Evolutionary conservation across 1,140 invertebrate species (phyloP).

Genomic region (Drosophila pseudoobscura): DNA sequence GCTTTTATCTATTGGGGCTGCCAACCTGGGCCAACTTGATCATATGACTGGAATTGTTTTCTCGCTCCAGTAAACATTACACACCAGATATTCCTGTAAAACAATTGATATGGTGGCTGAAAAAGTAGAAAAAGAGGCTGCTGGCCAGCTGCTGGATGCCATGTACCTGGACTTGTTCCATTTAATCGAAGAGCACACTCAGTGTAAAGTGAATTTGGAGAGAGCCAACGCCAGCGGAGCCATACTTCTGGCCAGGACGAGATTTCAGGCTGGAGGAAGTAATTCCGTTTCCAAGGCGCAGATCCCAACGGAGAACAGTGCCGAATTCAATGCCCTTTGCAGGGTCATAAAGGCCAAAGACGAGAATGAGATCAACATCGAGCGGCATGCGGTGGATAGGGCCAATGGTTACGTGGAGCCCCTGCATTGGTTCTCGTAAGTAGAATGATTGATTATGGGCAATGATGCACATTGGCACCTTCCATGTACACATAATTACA

Average conservation of each 20-base stretch:
- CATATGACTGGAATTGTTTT: not conserved
- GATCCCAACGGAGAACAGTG: constrained; percentile 77
- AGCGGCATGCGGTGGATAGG: constrained; percentile 62
- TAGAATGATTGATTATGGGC: not conserved
- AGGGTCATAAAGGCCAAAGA: constrained; percentile 34
- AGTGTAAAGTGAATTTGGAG: constrained; percentile 71
- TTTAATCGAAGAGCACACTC: constrained; percentile 71
- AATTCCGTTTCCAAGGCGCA: constrained; percentile 65
- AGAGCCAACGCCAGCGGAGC: constrained; percentile 59
- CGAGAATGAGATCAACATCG: constrained; percentile 22
- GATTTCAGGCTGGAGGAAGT: constrained; percentile 71
- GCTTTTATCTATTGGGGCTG: constrained; percentile 83
- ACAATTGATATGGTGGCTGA: constrained; percentile 33
- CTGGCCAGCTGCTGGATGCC: constrained; percentile 67
- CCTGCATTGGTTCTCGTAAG: constrained; percentile 86
- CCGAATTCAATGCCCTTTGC: constrained; percentile 76
- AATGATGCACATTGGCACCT: too few species aligned
- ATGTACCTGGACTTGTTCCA: constrained; percentile 74
- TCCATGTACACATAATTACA: too few species aligned
- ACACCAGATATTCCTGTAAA: not conserved
- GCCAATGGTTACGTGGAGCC: constrained; percentile 84
- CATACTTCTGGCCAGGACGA: constrained; percentile 71
- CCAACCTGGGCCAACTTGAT: too few species aligned
- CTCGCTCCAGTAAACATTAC: constrained; percentile 7
- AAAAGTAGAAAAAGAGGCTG: constrained; percentile 35